Base-by-base conservation (phyloP, 2,113 vertebrate species). In the Anthoscopus minutus region DNA sequence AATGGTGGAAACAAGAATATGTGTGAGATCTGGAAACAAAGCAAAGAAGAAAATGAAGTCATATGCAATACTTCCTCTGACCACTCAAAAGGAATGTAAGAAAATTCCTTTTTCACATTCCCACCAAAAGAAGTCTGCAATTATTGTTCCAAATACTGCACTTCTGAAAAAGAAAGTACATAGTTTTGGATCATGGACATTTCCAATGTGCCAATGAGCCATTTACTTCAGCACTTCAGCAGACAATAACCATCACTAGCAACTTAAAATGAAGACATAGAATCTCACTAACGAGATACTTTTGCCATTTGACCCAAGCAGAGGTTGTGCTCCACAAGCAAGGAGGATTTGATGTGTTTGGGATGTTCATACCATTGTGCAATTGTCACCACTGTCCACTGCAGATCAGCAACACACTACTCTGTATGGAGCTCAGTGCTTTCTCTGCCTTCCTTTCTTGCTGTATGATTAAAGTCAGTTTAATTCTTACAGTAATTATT, bases 271-370 rank as follows among this genome's bases (percentile, higher is more conserved):
- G 62, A 90, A 65, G 73, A 72, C 1, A 2, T 0, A 70, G n/a
- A 76, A 47, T 45, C 58, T 76, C 81, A 57, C 45, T 15, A 40
- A 18, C 0, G 4, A 80, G 48, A 47, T 5, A 57, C 15, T 48
- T 92, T 78, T 40, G 50, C 13, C 51, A 38, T 77, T 81, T 50
- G 51, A 38, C 33, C 66, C 28, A 76, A 71, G 72, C 30, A 92
- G 65, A 87, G 38, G 19, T 9, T 25, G 62, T 62, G 53, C 35
- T 58, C 0, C 0, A 1, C 38, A 33, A 71, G 47, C 1, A 2
- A 50, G 56, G 61, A 38, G 27, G 54, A 78, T 38, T 19, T 2
- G 1, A 66, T 38, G 18, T 1, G 30, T 53, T 69, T 27, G 30
- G 35, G 24, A 56, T 22, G 27, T 47, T 57, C 42, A 69, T 25